A percentile compares a stretch with the other conserved stretches of the same genome.
Conservation (phyloP, 2,797 vertebrate genomes). For the Esox lucius region DNA sequence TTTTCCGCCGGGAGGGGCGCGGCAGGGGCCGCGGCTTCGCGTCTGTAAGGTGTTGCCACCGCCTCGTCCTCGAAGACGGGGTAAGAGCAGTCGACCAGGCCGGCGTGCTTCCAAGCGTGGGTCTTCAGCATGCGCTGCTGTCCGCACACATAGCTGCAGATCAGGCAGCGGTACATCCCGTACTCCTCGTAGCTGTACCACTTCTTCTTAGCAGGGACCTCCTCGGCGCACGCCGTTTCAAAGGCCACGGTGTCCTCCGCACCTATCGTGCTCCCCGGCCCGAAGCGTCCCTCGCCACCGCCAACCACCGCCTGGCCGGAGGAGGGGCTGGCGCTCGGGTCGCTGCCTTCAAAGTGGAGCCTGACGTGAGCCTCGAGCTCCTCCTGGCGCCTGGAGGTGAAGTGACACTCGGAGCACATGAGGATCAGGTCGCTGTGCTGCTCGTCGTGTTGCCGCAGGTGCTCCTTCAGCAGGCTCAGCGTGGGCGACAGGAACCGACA, state of each 20-base stretch:
- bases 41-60: slow-evolving; percentile 54
- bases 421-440: slow-evolving; percentile 77
- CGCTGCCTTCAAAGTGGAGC: slow-evolving; percentile 72
- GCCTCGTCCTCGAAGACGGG: slow-evolving; percentile 93
- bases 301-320: slow-evolving; percentile 15
- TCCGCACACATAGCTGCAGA: slow-evolving; percentile 94
- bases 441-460: slow-evolving; percentile 88
- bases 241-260: background rate
- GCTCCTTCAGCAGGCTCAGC: slow-evolving; percentile 82
- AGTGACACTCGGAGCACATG: slow-evolving; percentile 81
- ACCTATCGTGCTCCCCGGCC: background rate
- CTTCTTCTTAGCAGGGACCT: slow-evolving; percentile 72
- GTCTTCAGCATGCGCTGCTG: slow-evolving; percentile 98
- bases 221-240: background rate
- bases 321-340: background rate
- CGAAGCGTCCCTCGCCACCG: slow-evolving; percentile 28
- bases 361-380: slow-evolving; percentile 90
- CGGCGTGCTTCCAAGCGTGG: slow-evolving; percentile 96
- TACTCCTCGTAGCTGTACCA: slow-evolving; percentile 94
- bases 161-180: slow-evolving; percentile 92
- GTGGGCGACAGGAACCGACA: slow-evolving; percentile 88
- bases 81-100: slow-evolving; percentile 94
- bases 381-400: slow-evolving; percentile 85
- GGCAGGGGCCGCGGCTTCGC: slow-evolving; percentile 58
- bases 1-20: slow-evolving; percentile 35